phyloP scores from a whole-genome alignment of 2,113 vertebrate genomes.

The Rhinopomastus cyanomelas region DNA sequence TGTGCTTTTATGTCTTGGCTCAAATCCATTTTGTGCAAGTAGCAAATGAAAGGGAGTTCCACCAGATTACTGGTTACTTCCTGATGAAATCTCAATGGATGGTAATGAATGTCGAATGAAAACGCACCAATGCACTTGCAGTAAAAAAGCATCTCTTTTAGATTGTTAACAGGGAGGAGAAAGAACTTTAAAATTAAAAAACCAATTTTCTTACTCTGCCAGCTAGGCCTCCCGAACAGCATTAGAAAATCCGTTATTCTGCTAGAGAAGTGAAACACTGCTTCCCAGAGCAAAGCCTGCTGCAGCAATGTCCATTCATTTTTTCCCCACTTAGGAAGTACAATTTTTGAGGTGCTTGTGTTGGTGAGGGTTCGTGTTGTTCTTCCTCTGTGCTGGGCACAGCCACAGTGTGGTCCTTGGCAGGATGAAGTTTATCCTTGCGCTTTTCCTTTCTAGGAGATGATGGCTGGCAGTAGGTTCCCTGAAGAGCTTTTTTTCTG shows the following conservation, averaged over 20 bases:
- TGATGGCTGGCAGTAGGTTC: not conserved
- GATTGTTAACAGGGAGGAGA: not conserved
- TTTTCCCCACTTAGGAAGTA: not conserved
- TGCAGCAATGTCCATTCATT: not conserved
- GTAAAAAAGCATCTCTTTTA: not conserved
- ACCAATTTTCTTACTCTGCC: not conserved
- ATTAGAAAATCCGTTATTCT: not conserved
- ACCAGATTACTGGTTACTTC: not conserved
- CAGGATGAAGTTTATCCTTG: not conserved
- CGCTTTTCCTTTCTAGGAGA: not conserved
- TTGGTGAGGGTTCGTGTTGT: not conserved
- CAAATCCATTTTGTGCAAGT: not conserved
- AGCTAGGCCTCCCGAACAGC: not conserved
- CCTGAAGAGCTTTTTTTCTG: not conserved
- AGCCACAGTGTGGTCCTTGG: not conserved
- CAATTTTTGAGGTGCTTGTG: fast-evolving
- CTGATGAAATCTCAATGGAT: not conserved
- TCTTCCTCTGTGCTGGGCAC: not conserved
- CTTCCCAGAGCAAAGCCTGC: not conserved
- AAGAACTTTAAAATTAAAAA: not conserved
- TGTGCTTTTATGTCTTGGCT: not conserved
- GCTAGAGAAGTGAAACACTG: not conserved
- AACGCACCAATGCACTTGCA: not conserved
- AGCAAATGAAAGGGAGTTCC: not conserved
- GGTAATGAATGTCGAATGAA: not conserved